phyloP scores from a whole-genome alignment of 2,113 vertebrate genomes.

The Cichladusa arquata region DNA sequence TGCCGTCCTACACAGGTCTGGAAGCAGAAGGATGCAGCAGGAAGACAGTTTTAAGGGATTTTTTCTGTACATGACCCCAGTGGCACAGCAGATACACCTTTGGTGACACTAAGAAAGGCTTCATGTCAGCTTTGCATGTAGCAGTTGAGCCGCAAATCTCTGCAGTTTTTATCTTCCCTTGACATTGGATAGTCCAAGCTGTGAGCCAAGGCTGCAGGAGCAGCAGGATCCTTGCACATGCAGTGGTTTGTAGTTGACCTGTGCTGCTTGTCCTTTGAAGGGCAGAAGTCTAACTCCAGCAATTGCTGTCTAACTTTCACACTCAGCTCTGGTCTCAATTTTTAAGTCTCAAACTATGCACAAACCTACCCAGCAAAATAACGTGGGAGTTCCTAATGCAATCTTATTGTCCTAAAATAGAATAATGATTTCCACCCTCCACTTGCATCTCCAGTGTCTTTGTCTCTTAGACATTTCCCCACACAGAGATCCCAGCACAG shows the following conservation, averaged over 20 bases:
- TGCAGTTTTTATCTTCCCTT: background rate
- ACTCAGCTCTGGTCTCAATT: background rate
- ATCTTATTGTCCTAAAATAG: background rate
- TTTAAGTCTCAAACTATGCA: background rate
- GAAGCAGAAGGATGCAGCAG: background rate
- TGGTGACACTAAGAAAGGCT: background rate
- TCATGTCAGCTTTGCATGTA: background rate
- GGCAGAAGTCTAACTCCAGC: background rate
- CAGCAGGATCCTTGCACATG: background rate
- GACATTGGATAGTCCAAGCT: background rate
- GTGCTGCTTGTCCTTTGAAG: background rate
- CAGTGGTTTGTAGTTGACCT: background rate
- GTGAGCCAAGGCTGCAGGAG: accelerated
- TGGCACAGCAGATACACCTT: background rate
- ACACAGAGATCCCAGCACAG: background rate
- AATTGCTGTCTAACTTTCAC: background rate
- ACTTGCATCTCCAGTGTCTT: background rate
- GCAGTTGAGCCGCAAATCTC: background rate
- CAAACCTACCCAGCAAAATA: background rate
- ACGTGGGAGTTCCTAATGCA: background rate
- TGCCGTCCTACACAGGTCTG: background rate
- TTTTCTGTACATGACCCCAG: background rate
- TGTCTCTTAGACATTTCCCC: background rate
- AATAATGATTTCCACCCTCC: background rate
- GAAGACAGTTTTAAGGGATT: background rate